Percentiles rank a stretch among this genome's conserved stretches.
These are phyloP conservation scores for Protaetia brevitarsis DNA, from an alignment of 1,140 invertebrate species.

Conservation along the genomic window DNA sequence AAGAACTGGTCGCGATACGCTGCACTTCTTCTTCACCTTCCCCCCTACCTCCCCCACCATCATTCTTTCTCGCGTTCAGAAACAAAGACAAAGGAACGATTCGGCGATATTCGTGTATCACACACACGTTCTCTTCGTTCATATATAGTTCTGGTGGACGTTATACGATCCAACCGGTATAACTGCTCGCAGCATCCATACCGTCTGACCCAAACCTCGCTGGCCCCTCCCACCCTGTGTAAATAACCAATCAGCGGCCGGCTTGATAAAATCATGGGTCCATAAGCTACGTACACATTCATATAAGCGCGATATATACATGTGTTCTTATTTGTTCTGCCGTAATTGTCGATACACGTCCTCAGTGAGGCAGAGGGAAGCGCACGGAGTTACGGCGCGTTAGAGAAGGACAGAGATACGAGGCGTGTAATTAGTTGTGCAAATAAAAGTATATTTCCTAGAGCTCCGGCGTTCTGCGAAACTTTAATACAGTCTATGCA, in stretches of 20 bases:
- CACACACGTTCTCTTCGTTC: too few relatives aligned
- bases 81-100: too few relatives aligned
- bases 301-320: conserved; percentile 19
- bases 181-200: background rate
- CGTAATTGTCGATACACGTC: conserved; percentile 6
- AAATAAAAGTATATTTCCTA: conserved; percentile 19
- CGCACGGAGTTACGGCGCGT: background rate
- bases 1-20: too few relatives aligned
- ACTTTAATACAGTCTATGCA: conserved; percentile 19
- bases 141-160: too few relatives aligned
- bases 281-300: conserved; percentile 45
- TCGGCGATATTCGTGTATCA: too few relatives aligned
- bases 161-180: background rate
- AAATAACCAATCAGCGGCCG: conserved; percentile 48
- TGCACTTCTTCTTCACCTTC: too few relatives aligned
- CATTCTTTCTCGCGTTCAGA: too few relatives aligned
- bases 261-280: conserved; percentile 49
- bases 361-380: background rate
- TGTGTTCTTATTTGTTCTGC: conserved; percentile 20
- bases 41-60: too few relatives aligned
- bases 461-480: background rate
- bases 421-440: conserved; percentile 20
- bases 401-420: background rate
- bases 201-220: background rate
- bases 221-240: conserved; percentile 42